Conservation (phyloP, 92 coral and sea anemone genomes). For the Scolanthus callimorphus region DNA sequence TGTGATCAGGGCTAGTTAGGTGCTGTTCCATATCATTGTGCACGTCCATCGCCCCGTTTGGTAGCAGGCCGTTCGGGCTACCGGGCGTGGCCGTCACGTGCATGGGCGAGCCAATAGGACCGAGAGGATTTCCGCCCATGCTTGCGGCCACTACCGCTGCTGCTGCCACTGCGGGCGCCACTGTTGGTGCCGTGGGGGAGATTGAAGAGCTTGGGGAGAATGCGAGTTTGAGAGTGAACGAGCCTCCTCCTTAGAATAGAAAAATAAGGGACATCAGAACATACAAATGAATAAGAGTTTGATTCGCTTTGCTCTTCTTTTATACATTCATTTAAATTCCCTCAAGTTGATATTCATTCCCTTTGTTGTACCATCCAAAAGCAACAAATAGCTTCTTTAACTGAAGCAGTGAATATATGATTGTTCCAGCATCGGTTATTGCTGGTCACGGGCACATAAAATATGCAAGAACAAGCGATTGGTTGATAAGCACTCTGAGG, state of each 20-base stretch:
- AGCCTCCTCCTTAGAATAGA: conserved; percentile 80
- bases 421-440: too few relatives aligned
- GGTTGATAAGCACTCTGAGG: too few relatives aligned
- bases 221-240: conserved; percentile 94
- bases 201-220: conserved; percentile 99
- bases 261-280: too few relatives aligned
- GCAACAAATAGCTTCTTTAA: too few relatives aligned
- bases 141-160: conserved; percentile 93
- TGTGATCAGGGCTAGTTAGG: conserved; percentile 47
- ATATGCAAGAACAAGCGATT: too few relatives aligned
- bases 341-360: too few relatives aligned
- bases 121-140: conserved; percentile 63
- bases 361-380: too few relatives aligned
- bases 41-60: conserved; percentile 64
- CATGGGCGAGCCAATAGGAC: conserved; percentile 79
- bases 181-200: conserved; percentile 99
- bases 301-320: too few relatives aligned
- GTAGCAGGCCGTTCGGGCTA: conserved; percentile 54
- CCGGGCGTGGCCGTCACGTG: conserved; percentile 64
- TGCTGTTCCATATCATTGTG: conserved; percentile 60
- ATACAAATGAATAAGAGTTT: too few relatives aligned
- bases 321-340: too few relatives aligned
- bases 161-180: conserved; percentile 99
- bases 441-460: too few relatives aligned
- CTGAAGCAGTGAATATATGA: too few relatives aligned